Percentiles rank a stretch among this genome's conserved stretches.
These are phyloP conservation scores for Palloptera scutellata DNA, from an alignment of 2,888 invertebrate genomes.

Conservation along the genomic window DNA sequence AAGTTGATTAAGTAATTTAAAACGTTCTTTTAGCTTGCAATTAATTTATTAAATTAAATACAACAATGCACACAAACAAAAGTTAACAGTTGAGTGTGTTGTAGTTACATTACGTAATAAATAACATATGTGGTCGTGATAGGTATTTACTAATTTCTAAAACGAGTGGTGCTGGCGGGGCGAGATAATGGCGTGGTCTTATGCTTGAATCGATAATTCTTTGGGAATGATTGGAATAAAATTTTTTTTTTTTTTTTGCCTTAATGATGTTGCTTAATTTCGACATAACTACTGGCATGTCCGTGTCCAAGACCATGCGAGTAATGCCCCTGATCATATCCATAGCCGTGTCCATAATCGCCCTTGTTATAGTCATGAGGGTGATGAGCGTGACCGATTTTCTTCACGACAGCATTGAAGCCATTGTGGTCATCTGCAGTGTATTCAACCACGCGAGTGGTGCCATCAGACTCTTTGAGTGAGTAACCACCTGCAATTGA, in stretches of 20 bases:
- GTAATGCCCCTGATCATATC: slow-evolving; percentile 40
- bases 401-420: slow-evolving; percentile 66
- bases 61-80: too few species aligned
- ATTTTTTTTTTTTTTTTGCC: not conserved
- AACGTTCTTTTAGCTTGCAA: too few species aligned
- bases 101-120: too few species aligned
- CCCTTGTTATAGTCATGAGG: slow-evolving; percentile 51
- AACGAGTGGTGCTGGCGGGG: too few species aligned
- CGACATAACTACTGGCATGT: slow-evolving; percentile 55
- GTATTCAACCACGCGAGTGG: slow-evolving; percentile 66
- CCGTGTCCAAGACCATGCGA: slow-evolving; percentile 49
- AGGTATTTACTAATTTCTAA: too few species aligned
- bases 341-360: slow-evolving; percentile 39
- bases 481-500: slow-evolving; percentile 58
- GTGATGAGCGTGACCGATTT: slow-evolving; percentile 62
- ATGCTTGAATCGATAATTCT: too few species aligned
- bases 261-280: slow-evolving; percentile 52
- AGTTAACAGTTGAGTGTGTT: too few species aligned
- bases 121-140: too few species aligned
- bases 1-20: too few species aligned
- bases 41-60: too few species aligned
- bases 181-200: too few species aligned
- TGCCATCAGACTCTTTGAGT: slow-evolving; percentile 66
- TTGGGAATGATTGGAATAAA: too few species aligned
- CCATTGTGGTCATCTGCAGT: slow-evolving; percentile 66